A percentile compares a stretch with the other conserved stretches of the same genome.
These are phyloP conservation scores for Hydrolagus colliei DNA, from an alignment of 2,797 vertebrate genomes.

Conservation along the genomic window DNA sequence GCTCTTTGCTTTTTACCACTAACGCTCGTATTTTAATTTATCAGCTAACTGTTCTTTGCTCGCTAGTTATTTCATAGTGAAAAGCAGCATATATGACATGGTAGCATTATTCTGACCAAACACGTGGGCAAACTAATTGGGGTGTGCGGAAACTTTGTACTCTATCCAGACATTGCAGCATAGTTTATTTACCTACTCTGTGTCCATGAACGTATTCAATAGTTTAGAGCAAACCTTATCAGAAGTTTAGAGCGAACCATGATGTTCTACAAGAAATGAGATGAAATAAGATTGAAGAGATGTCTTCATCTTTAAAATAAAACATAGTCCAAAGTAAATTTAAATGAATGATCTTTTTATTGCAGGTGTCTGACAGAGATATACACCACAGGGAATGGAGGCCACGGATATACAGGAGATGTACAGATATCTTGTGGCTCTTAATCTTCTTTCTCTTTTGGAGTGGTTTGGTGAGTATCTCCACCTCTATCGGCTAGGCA, in stretches of 20 bases:
- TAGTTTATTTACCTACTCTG: neutral
- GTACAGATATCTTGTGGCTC: constrained; percentile 57
- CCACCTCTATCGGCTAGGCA: neutral
- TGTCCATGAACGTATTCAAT: neutral
- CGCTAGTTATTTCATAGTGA: neutral
- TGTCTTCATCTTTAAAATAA: too few relatives aligned
- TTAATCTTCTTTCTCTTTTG: constrained; percentile 62
- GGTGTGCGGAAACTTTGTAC: neutral
- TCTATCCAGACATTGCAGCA: neutral
- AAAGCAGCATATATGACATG: neutral
- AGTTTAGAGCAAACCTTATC: neutral
- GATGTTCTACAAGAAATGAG: neutral
- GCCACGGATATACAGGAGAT: constrained; percentile 51
- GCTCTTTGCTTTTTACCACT: neutral
- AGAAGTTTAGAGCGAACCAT: neutral
- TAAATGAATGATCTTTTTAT: neutral
- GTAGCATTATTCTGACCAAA: neutral
- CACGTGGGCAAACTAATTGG: neutral
- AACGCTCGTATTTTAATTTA: neutral
- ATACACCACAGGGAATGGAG: constrained; percentile 49
- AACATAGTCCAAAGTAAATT: too few relatives aligned
- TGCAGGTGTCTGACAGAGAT: constrained; percentile 44
- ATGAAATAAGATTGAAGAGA: neutral
- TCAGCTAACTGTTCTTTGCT: neutral
- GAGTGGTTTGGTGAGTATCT: constrained; percentile 57